Evolutionary conservation across 2,888 invertebrate genomes (phyloP).

Genomic region (Campoplex capitator): DNA sequence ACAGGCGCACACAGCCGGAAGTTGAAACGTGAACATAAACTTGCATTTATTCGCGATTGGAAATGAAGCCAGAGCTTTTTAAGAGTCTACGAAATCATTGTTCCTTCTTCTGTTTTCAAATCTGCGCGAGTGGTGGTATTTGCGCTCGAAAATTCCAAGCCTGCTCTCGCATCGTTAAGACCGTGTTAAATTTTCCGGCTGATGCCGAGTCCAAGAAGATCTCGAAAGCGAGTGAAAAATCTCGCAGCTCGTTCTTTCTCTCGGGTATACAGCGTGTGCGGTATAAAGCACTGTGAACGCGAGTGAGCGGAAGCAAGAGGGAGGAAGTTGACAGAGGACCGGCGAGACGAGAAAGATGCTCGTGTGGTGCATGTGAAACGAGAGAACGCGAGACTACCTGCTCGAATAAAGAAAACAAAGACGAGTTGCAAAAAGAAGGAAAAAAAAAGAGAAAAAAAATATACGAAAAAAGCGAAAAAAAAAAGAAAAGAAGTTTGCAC

Average conservation of each 20-base stretch:
- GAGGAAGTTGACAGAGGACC: slow-evolving; percentile 34
- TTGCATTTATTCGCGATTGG: background rate
- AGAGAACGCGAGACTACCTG: slow-evolving; percentile 23
- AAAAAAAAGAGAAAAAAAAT: background rate
- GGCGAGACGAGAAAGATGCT: slow-evolving; percentile 32
- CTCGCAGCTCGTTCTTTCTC: slow-evolving; percentile 34
- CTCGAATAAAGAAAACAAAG: slow-evolving; percentile 30
- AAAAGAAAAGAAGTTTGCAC: slow-evolving; percentile 5
- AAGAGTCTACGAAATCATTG: slow-evolving; percentile 32
- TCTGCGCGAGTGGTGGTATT: background rate
- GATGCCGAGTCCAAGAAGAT: slow-evolving; percentile 38
- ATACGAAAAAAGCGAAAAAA: background rate
- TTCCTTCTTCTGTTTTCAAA: slow-evolving; percentile 6
- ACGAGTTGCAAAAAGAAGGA: background rate
- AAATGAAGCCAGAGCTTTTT: slow-evolving; percentile 47
- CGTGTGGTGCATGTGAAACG: slow-evolving; percentile 18
- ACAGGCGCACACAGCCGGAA: background rate
- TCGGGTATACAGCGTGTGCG: background rate
- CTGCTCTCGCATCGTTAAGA: slow-evolving; percentile 7
- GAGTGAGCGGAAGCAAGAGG: slow-evolving; percentile 23
- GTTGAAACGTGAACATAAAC: background rate
- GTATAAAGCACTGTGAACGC: slow-evolving; percentile 29
- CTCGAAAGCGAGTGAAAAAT: slow-evolving; percentile 60
- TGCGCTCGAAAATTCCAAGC: slow-evolving; percentile 13
- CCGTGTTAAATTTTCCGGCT: slow-evolving; percentile 44